Percentiles rank a stretch among this genome's conserved stretches.
Evolutionary conservation across 2,113 vertebrate species (phyloP).

Genomic region (Tiliqua scincoides): DNA sequence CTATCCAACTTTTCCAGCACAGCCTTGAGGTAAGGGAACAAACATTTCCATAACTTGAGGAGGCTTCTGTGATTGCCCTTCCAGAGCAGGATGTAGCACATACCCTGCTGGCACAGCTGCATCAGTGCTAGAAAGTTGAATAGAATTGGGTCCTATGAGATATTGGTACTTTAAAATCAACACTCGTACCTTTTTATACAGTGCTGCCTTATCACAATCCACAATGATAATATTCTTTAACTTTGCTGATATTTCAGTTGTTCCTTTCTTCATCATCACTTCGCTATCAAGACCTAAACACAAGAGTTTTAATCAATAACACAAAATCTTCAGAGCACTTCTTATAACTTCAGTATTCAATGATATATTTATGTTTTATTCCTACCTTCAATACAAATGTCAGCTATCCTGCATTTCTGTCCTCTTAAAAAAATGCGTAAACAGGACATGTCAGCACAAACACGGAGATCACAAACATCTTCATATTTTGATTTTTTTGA

Average conservation of each 20-base stretch:
- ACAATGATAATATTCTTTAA: slow-evolving; percentile 92
- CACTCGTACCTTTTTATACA: slow-evolving; percentile 91
- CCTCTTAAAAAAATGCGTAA: slow-evolving; percentile 92
- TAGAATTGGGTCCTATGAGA: too few relatives aligned
- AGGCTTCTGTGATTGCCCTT: too few relatives aligned
- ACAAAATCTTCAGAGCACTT: neutral
- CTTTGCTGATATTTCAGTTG: slow-evolving; percentile 87
- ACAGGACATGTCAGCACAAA: slow-evolving; percentile 90
- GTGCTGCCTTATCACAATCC: slow-evolving; percentile 88
- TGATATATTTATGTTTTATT: neutral
- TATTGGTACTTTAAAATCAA: neutral
- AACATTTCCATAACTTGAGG: too few relatives aligned
- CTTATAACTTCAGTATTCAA: neutral
- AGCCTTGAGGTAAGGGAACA: too few relatives aligned
- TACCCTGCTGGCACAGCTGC: too few relatives aligned
- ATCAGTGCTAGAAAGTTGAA: too few relatives aligned
- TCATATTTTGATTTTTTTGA: slow-evolving; percentile 84
- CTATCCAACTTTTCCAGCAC: too few relatives aligned
- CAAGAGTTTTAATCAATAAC: slow-evolving; percentile 11
- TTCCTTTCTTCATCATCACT: slow-evolving; percentile 86
- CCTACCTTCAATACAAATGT: slow-evolving; percentile 94
- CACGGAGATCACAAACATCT: slow-evolving; percentile 86
- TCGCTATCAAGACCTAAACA: slow-evolving; percentile 89
- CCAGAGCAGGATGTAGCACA: too few relatives aligned
- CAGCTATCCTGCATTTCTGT: slow-evolving; percentile 87